Conservation (phyloP, 2,888 invertebrate species). For the Torymus auratus region DNA sequence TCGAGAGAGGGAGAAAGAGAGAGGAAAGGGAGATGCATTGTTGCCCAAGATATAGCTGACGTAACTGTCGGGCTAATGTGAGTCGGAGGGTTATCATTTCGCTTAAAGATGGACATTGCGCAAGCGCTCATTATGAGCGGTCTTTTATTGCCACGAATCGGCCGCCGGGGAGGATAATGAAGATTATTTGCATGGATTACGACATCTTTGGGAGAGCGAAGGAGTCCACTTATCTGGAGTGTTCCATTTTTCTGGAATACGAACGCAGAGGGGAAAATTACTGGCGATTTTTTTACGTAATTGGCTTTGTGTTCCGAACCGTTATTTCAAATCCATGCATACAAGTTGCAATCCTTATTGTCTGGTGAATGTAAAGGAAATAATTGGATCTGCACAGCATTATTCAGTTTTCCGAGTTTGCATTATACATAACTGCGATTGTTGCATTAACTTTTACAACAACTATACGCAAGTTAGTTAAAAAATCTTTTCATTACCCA, state of each 20-base stretch:
- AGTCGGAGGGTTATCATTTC: constrained; percentile 20
- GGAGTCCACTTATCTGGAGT: not conserved
- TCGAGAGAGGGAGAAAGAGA: not conserved
- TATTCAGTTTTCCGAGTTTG: too few species aligned
- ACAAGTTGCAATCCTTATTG: too few species aligned
- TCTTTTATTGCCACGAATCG: constrained; percentile 23
- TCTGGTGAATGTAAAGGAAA: too few species aligned
- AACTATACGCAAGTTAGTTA: too few species aligned
- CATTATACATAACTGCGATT: too few species aligned
- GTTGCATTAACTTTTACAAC: too few species aligned
- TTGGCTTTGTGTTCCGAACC: not conserved
- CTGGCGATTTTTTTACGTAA: not conserved
- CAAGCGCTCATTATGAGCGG: constrained; percentile 14
- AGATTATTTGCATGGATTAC: constrained; percentile 34
- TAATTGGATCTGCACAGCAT: too few species aligned
- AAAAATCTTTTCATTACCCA: too few species aligned
- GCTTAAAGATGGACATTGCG: constrained; percentile 24
- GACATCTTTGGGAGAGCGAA: constrained; percentile 19
- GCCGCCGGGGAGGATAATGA: not conserved
- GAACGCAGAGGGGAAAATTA: not conserved
- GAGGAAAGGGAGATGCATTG: constrained; percentile 6
- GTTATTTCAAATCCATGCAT: not conserved
- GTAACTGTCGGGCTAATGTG: constrained; percentile 23
- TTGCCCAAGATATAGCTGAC: constrained; percentile 12
- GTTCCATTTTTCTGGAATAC: constrained; percentile 24